Conservation (phyloP, 23 tunicate species). For the Trididemnum clinides region DNA sequence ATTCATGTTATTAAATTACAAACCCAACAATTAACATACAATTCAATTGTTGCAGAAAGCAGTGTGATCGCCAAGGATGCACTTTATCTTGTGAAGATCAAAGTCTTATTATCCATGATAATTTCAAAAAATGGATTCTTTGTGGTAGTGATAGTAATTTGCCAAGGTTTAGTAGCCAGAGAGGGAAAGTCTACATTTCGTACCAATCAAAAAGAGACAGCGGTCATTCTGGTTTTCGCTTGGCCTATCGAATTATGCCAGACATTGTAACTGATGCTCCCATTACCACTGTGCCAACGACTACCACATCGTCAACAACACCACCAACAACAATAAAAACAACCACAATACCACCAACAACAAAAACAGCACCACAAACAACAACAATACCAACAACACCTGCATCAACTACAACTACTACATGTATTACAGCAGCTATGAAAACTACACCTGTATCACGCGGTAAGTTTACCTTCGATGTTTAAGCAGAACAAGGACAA, state of each 20-base stretch:
- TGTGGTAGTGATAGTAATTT: background rate
- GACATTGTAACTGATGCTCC: no score
- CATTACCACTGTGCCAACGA: background rate
- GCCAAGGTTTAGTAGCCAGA: background rate
- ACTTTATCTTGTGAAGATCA: background rate
- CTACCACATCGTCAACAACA: slow-evolving; percentile 18
- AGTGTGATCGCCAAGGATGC: background rate
- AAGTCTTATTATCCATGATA: background rate
- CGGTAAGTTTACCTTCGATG: no score
- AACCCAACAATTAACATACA: no score
- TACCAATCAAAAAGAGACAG: background rate
- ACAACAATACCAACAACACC: background rate
- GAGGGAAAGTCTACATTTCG: background rate
- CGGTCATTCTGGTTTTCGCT: background rate
- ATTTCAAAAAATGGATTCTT: background rate
- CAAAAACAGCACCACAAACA: background rate
- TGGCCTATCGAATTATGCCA: background rate
- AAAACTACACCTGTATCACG: no score
- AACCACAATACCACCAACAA: background rate
- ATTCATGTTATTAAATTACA: no score
- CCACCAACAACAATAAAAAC: background rate
- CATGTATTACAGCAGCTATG: background rate
- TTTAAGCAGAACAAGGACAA: no score
- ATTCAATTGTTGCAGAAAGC: background rate
- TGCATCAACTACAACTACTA: background rate